Evolutionary conservation across 2,888 invertebrate species (phyloP).

Genomic region (Linnaemya tessellans): DNA sequence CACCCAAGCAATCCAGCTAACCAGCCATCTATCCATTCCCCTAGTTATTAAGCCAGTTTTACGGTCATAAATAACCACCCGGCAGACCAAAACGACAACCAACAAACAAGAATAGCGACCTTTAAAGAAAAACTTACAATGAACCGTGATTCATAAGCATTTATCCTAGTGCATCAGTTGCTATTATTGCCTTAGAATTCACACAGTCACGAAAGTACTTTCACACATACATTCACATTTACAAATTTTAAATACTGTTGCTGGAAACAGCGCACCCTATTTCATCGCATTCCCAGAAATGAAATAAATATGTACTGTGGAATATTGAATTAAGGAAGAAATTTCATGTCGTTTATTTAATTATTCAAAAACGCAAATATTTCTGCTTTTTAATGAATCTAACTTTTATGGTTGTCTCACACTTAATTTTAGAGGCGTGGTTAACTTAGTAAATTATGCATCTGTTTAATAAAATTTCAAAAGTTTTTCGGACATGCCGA

Average conservation of each 20-base stretch:
- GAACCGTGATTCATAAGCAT: constrained; percentile 69
- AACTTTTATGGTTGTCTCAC: background rate
- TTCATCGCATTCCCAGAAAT: constrained; percentile 9
- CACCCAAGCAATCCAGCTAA: constrained; percentile 51
- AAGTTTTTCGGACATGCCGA: too few relatives aligned
- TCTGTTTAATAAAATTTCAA: background rate
- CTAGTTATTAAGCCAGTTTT: constrained; percentile 17
- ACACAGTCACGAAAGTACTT: background rate
- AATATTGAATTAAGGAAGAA: constrained; percentile 16
- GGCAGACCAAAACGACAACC: constrained; percentile 1
- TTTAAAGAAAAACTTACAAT: constrained; percentile 59
- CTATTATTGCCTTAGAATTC: constrained; percentile 22
- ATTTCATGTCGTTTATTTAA: constrained; percentile 16
- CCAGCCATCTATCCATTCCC: background rate
- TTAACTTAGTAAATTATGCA: background rate
- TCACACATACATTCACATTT: too few relatives aligned
- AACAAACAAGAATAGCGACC: constrained; percentile 23
- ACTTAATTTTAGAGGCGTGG: background rate
- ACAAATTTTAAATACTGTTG: constrained; percentile 1
- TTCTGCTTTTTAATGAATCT: constrained; percentile 12
- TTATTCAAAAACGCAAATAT: background rate
- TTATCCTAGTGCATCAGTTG: constrained; percentile 21
- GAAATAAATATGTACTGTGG: constrained; percentile 8
- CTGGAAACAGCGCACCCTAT: constrained; percentile 53
- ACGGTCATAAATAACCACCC: constrained; percentile 8